A percentile compares a stretch with the other conserved stretches of the same genome.
Conservation (phyloP, 2,797 vertebrate species). For the Moxostoma hubbsi region DNA sequence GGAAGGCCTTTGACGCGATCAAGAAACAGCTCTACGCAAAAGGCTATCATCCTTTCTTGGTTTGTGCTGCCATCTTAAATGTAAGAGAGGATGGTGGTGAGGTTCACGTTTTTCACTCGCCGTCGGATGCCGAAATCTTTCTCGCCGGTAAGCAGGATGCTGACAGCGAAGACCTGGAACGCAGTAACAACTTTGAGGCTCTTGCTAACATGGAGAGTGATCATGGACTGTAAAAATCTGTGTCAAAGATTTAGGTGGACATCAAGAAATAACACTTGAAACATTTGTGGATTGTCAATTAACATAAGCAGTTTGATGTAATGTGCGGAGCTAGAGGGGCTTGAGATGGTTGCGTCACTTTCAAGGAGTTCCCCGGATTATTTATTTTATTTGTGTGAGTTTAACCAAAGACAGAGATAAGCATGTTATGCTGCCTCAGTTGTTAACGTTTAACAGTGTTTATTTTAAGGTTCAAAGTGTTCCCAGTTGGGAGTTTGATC, state of each 20-base stretch:
- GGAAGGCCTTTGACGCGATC: not conserved
- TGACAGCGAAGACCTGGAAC: not conserved
- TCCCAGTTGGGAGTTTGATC: no score
- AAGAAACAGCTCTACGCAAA: not conserved
- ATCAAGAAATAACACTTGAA: rapidly evolving
- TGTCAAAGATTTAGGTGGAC: not conserved
- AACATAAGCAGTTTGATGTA: not conserved
- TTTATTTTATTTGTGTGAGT: not conserved
- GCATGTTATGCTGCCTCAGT: no score
- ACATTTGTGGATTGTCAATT: not conserved
- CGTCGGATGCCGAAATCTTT: not conserved
- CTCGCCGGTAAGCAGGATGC: not conserved
- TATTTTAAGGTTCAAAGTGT: no score
- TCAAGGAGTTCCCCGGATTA: not conserved
- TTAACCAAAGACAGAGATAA: not conserved
- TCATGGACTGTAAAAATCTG: not conserved
- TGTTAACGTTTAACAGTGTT: no score
- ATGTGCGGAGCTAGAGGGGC: not conserved
- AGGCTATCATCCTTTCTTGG: not conserved
- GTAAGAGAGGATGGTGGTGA: not conserved
- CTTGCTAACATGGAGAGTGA: not conserved
- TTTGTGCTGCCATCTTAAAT: not conserved
- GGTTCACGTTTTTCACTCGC: not conserved
- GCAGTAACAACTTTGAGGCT: not conserved
- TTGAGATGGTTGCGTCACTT: not conserved